These are phyloP conservation scores for Calliopum simillimum DNA, from an alignment of 2,888 invertebrate species.

Conservation along the genomic window DNA sequence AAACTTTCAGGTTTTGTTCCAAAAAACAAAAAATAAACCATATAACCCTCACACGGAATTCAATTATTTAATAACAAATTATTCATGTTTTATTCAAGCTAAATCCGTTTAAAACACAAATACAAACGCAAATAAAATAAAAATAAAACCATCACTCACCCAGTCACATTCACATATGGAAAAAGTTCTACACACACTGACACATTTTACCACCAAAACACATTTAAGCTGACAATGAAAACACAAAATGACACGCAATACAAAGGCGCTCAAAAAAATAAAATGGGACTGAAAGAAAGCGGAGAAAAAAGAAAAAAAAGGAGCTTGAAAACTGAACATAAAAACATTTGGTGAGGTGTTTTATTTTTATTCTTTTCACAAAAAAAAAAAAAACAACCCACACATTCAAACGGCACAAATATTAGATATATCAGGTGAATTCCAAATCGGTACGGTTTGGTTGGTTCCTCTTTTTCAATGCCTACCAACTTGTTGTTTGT, in stretches of 20 bases:
- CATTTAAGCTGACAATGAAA: slow-evolving; percentile 9
- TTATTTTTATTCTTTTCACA: not conserved
- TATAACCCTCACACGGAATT: not conserved
- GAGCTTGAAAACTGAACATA: not conserved
- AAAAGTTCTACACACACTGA: not conserved
- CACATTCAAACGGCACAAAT: too few species aligned
- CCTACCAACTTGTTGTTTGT: slow-evolving; percentile 10
- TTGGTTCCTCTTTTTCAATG: too few species aligned
- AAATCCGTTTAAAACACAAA: not conserved
- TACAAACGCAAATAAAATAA: not conserved
- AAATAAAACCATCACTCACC: not conserved
- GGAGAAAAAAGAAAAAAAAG: not conserved
- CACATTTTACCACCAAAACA: not conserved
- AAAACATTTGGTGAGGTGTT: not conserved
- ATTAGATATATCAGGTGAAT: too few species aligned
- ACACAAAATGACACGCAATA: slow-evolving; percentile 16
- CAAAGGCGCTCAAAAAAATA: not conserved
- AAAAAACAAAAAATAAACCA: too few species aligned
- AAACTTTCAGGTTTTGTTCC: too few species aligned
- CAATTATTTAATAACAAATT: slow-evolving; percentile 14
- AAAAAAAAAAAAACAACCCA: too few species aligned
- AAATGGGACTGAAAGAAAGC: not conserved
- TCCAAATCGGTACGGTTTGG: too few species aligned
- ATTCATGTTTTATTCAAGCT: slow-evolving; percentile 11
- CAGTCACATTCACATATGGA: not conserved